phyloP scores from a whole-genome alignment of 2,888 invertebrate species.

The Sinopyrophorus schimmeli region DNA sequence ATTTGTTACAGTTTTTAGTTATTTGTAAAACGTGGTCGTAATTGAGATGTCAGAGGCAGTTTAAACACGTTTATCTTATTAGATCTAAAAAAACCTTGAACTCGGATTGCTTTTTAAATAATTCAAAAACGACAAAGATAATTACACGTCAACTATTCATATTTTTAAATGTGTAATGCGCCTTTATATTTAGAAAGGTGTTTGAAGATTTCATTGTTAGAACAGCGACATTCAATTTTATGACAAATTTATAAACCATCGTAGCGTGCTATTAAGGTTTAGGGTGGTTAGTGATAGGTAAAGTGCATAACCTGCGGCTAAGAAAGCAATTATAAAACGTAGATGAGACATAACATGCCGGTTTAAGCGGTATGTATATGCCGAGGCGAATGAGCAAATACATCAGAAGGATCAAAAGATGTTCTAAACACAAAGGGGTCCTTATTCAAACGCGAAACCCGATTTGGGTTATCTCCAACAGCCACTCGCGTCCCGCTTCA shows the following conservation, averaged over 20 bases:
- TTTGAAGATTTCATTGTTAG: too few relatives aligned
- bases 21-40: slow-evolving; percentile 28
- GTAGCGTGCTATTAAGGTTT: slow-evolving; percentile 32
- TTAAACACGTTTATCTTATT: slow-evolving; percentile 25
- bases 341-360: slow-evolving; percentile 46
- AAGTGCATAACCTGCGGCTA: slow-evolving; percentile 47
- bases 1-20: slow-evolving; percentile 32
- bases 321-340: slow-evolving; percentile 53
- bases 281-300: slow-evolving; percentile 34
- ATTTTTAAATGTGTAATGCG: too few relatives aligned
- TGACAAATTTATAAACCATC: slow-evolving; percentile 45
- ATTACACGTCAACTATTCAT: too few relatives aligned
- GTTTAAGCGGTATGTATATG: slow-evolving; percentile 46
- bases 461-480: slow-evolving; percentile 51
- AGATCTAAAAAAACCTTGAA: slow-evolving; percentile 2
- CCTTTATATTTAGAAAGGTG: too few relatives aligned
- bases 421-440: slow-evolving; percentile 49
- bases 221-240: too few relatives aligned
- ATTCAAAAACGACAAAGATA: too few relatives aligned
- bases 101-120: too few relatives aligned
- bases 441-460: slow-evolving; percentile 53
- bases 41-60: slow-evolving; percentile 28
- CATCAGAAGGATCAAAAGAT: slow-evolving; percentile 53
- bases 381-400: slow-evolving; percentile 46
- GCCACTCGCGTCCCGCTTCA: slow-evolving; percentile 30